These are phyloP conservation scores for Germaria angustata DNA, from an alignment of 2,888 invertebrate genomes.

Conservation along the genomic window DNA sequence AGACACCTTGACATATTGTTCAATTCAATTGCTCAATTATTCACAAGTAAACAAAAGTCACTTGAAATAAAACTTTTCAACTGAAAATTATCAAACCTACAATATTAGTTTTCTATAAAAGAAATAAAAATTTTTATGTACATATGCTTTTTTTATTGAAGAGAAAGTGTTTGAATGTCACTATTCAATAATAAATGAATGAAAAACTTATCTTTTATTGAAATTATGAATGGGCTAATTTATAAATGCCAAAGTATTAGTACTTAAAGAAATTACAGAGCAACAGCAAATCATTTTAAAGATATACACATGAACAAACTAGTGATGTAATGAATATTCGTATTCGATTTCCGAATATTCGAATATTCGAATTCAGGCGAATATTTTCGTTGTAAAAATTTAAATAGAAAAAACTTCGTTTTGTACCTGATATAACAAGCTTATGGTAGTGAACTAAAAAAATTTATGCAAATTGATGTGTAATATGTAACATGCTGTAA, in stretches of 20 bases:
- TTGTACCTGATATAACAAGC: too few relatives aligned
- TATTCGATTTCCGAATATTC: too few relatives aligned
- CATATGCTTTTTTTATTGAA: neutral
- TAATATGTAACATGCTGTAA: too few relatives aligned
- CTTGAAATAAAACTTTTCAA: constrained; percentile 23
- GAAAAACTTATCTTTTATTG: constrained; percentile 5
- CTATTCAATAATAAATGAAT: neutral
- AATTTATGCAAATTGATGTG: too few relatives aligned
- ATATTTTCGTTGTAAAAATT: too few relatives aligned
- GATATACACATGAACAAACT: too few relatives aligned
- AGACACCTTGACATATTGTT: constrained; percentile 32
- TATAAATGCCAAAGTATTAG: constrained; percentile 17
- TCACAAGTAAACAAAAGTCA: neutral
- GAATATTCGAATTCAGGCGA: too few relatives aligned
- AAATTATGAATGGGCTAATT: constrained; percentile 3
- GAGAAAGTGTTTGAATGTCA: constrained; percentile 34
- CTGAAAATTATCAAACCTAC: constrained; percentile 27
- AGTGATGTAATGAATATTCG: too few relatives aligned
- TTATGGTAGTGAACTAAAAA: too few relatives aligned
- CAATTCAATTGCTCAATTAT: neutral
- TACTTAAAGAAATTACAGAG: neutral
- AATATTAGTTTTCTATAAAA: constrained; percentile 20
- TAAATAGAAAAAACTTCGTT: too few relatives aligned
- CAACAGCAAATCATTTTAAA: neutral
- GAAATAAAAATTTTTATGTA: constrained; percentile 8